Evolutionary conservation across 1,140 invertebrate species (phyloP), one percentile per base, ranked within the genome.

Genomic region (Drosophila rufa): DNA sequence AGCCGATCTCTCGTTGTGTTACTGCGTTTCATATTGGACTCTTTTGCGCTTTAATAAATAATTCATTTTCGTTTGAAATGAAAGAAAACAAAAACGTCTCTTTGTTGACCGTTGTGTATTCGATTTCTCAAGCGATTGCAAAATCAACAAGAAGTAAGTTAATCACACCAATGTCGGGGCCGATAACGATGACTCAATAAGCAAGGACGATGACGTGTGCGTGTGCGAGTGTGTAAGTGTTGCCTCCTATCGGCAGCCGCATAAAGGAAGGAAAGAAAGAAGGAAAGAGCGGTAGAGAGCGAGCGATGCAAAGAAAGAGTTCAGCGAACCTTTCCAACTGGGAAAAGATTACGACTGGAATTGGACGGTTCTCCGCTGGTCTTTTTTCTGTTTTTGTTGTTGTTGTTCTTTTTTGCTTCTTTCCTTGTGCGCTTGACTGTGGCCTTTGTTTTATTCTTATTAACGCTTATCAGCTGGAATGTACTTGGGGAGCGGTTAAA

Each of bases 341-440:
- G 57, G 4, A 75, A 75, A 30, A 86, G 83, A 87, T 87, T 87
- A 84, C 38, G 69, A 83, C 82, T 87, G 80, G 77, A 84, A 86
- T 83, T 83, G 66, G 59, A 83, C 81, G 59, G 48, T 70, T 53
- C 67, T 27, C 12, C 25, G 12, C 45, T 59, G 43, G 59, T 50
- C 19, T 17, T 25, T 25, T 36, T 50, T 33, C 12, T 57, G 51
- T 38, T 38, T n/a, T n/a, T n/a, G n/a, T n/a, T 19, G 19, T 36
- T 33, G n/a, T 38, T 55, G 12, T 47, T 47, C 14, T 19, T 53
- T 56, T 22, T 25, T 15, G 9, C 12, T 4, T n/a, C 8, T 55
- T 22, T 55, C 19, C 53, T 40, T 38, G 19, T 61, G 30, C 22
- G 17, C 36, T 40, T 50, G 30, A n/a, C 19, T 38, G 43, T 25